Evolutionary conservation across 2,888 invertebrate species (phyloP).

Genomic region (Lapara coniferarum): DNA sequence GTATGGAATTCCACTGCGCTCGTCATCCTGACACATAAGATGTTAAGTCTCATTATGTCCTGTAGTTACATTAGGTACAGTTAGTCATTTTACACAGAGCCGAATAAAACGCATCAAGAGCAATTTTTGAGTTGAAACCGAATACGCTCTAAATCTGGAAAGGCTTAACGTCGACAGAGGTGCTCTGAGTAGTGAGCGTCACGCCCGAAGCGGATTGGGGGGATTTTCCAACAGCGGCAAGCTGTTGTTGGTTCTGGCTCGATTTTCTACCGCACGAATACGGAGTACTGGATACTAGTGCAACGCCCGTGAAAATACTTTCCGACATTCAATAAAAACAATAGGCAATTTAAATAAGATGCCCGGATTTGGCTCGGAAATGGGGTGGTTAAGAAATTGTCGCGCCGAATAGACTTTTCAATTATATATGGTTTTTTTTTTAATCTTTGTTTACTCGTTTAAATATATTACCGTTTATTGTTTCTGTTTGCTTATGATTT

Average conservation of each 20-base stretch:
- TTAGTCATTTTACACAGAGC: slow-evolving; percentile 30
- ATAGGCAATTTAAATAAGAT: slow-evolving; percentile 6
- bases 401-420: slow-evolving; percentile 27
- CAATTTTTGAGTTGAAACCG: slow-evolving; percentile 46
- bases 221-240: slow-evolving; percentile 60
- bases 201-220: slow-evolving; percentile 55
- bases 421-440: slow-evolving; percentile 33
- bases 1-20: too few species aligned
- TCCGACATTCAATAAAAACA: slow-evolving; percentile 13
- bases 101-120: slow-evolving; percentile 44
- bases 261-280: slow-evolving; percentile 25
- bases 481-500: not conserved
- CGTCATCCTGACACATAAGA: too few species aligned
- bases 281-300: not conserved
- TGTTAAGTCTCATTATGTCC: too few species aligned
- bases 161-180: slow-evolving; percentile 57
- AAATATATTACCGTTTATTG: not conserved
- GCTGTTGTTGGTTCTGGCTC: slow-evolving; percentile 41
- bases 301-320: not conserved
- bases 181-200: slow-evolving; percentile 53
- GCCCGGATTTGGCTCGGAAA: slow-evolving; percentile 6
- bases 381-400: slow-evolving; percentile 37
- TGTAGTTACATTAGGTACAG: too few species aligned
- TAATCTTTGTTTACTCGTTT: not conserved
- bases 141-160: slow-evolving; percentile 55